Evolutionary conservation across 64 coral and sea anemone genomes (phyloP).

Genomic region (Acropora tenuis): DNA sequence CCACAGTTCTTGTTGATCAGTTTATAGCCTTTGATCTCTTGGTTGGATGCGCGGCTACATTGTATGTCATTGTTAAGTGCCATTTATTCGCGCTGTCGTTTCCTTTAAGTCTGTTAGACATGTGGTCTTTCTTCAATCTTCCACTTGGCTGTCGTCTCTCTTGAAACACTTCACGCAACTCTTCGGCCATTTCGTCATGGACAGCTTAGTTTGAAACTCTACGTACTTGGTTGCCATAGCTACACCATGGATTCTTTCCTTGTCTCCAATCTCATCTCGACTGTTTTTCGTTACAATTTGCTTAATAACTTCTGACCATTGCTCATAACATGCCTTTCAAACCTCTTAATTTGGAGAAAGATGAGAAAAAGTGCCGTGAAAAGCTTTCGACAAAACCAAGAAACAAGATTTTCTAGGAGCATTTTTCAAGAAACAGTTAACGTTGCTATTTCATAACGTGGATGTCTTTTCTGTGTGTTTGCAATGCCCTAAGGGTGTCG

Average conservation of each 20-base stretch:
- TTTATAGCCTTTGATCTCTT: no score
- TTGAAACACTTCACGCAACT: neutral
- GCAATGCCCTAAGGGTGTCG: neutral
- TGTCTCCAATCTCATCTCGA: neutral
- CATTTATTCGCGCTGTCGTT: neutral
- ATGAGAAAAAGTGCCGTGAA: neutral
- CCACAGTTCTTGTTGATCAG: no score
- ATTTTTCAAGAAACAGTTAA: neutral
- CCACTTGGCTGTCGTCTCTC: no score
- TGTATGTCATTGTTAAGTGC: no score
- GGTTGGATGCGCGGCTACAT: neutral
- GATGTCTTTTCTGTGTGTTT: constrained; percentile 8
- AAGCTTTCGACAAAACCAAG: neutral
- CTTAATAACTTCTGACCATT: neutral
- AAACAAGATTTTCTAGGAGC: neutral
- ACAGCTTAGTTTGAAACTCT: neutral
- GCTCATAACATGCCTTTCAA: neutral
- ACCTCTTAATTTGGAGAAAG: neutral
- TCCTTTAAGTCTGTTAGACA: neutral
- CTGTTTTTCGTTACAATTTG: neutral
- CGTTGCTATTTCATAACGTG: neutral
- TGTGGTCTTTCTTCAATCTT: constrained; percentile 11
- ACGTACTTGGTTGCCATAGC: neutral
- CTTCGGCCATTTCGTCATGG: constrained; percentile 1
- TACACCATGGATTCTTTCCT: neutral